Evolutionary conservation across 2,888 invertebrate genomes (phyloP), one percentile per base, ranked within the genome.

Genomic region (Gari tellinella): DNA sequence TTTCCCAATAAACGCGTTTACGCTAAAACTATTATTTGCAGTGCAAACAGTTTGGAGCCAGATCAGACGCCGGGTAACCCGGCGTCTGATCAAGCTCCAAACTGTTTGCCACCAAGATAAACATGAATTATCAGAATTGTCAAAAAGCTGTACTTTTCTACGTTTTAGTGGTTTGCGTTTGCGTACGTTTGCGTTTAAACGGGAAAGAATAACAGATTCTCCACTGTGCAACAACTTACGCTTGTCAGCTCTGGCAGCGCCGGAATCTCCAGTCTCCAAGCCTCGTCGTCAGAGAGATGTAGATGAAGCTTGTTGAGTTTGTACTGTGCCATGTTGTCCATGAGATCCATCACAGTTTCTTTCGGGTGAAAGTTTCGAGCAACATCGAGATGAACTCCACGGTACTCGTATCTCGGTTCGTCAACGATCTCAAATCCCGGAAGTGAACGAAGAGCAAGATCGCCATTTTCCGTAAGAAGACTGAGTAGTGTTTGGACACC

Each of bases 211-310:
- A n/a, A n/a, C n/a, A n/a, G n/a, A n/a, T n/a, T n/a, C n/a, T n/a
- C n/a, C n/a, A n/a, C n/a, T n/a, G n/a, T n/a, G n/a, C n/a, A 31
- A 31, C 10, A 12, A 40, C 75, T 49, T 70, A 89, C 89, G 72
- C 81, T 48, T 5, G 87, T 88, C 3, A 90, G 72, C 65, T 90
- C 89, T 5, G 83, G 82, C 7, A 90, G 72, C 1, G 75, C 85
- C 0, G 87, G 86, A 1, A 90, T 87, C 51, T 90, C 86, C 2
- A 90, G 67, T 53, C 90, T 74, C 89, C 89, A 90, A 10, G 85
- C 89, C 60, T 90, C 88, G 62, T 90, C 90, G 63, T 90, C 90
- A 2, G 87, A 74, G 21, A 90, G 73, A 63, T 89, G 90, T 5
- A 90, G 70, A 53, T 90, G 89, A 1, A 90, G 77, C 51, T 82